A percentile compares a stretch with the other conserved stretches of the same genome.
Conservation (phyloP, 2,888 invertebrate genomes). For the Hypomecis punctinalis region DNA sequence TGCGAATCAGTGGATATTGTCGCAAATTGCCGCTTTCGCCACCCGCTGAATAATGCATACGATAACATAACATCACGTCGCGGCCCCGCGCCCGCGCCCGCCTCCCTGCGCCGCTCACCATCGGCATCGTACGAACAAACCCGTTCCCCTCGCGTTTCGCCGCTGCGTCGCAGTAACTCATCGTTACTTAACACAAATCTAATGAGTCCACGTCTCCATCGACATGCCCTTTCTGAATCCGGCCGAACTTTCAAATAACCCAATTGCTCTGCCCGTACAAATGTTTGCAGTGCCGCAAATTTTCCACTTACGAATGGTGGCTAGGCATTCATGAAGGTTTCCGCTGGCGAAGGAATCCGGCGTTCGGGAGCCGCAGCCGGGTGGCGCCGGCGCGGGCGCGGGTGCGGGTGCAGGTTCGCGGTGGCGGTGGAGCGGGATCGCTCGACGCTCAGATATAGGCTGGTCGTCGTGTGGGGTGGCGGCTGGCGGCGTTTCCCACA, state of each 20-base stretch:
- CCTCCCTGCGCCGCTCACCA: constrained; percentile 43
- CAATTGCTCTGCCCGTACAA: constrained; percentile 35
- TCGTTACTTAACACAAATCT: constrained; percentile 64
- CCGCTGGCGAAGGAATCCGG: constrained; percentile 21
- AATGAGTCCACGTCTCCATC: constrained; percentile 58
- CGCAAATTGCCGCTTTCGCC: constrained; percentile 85
- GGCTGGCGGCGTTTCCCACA: constrained; percentile 84
- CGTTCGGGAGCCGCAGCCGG: constrained; percentile 13
- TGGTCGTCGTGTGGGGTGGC: constrained; percentile 78
- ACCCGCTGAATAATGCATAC: constrained; percentile 83
- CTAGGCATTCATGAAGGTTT: constrained; percentile 23
- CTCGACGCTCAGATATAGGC: constrained; percentile 61
- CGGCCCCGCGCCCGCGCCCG: constrained; percentile 54
- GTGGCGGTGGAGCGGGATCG: constrained; percentile 49
- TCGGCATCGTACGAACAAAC: constrained; percentile 50
- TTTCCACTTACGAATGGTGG: constrained; percentile 29
- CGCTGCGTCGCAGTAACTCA: constrained; percentile 49
- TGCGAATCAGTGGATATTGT: constrained; percentile 83
- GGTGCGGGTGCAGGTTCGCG: background rate
- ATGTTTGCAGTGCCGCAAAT: constrained; percentile 18
- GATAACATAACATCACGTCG: constrained; percentile 82
- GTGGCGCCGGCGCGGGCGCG: constrained; percentile 15
- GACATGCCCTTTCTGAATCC: constrained; percentile 58
- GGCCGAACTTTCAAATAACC: constrained; percentile 54
- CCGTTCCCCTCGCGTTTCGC: constrained; percentile 60